phyloP scores from a whole-genome alignment of 2,113 vertebrate genomes.

The Ranitomeya variabilis region DNA sequence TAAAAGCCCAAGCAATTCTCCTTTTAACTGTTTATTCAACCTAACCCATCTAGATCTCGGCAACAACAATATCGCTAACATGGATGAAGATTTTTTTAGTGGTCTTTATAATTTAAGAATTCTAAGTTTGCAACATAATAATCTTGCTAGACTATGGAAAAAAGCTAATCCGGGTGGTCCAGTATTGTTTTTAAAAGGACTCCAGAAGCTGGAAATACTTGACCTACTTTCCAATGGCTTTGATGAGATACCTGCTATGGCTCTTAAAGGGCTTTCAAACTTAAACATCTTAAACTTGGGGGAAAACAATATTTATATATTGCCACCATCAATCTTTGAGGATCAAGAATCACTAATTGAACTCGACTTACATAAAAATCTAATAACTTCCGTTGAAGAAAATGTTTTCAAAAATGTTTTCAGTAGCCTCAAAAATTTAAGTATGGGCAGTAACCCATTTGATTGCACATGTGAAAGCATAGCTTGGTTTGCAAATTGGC shows the following conservation, averaged over 20 bases:
- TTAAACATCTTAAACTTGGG: slow-evolving; percentile 77
- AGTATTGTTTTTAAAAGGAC: slow-evolving; percentile 80
- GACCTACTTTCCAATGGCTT: slow-evolving; percentile 87
- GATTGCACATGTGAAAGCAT: slow-evolving; percentile 97
- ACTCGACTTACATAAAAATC: slow-evolving; percentile 86
- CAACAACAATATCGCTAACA: slow-evolving; percentile 94
- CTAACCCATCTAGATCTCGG: slow-evolving; percentile 86
- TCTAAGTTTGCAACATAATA: slow-evolving; percentile 91
- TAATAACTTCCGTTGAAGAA: slow-evolving; percentile 84
- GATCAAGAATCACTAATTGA: slow-evolving; percentile 74
- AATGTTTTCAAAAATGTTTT: slow-evolving; percentile 78
- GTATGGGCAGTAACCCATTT: slow-evolving; percentile 88
- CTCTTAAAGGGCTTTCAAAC: slow-evolving; percentile 74
- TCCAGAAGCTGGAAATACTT: slow-evolving; percentile 72
- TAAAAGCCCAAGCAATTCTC: slow-evolving; percentile 76
- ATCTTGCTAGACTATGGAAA: slow-evolving; percentile 92
- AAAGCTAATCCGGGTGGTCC: slow-evolving; percentile 83
- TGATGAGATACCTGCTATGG: slow-evolving; percentile 85
- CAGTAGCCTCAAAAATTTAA: slow-evolving; percentile 75
- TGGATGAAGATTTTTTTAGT: slow-evolving; percentile 76
- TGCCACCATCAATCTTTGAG: slow-evolving; percentile 81
- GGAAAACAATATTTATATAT: slow-evolving; percentile 82
- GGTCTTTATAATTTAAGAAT: slow-evolving; percentile 79
- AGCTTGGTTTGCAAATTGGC: slow-evolving; percentile 88
- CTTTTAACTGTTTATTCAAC: slow-evolving; percentile 79